These are phyloP conservation scores for Sinocyclocheilus anophthalmus DNA, from an alignment of 2,113 vertebrate species.

Conservation along the genomic window DNA sequence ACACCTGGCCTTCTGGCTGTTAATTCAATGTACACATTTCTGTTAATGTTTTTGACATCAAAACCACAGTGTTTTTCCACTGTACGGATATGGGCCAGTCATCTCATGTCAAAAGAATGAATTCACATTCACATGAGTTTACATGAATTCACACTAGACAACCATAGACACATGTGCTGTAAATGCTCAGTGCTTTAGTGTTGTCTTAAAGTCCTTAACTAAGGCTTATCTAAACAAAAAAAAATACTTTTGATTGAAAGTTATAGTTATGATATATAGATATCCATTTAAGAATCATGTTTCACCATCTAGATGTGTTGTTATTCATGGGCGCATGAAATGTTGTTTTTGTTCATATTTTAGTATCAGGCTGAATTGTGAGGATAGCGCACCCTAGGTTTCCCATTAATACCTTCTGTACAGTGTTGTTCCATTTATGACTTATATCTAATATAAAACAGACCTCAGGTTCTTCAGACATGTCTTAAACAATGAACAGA, in stretches of 20 bases:
- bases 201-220: background rate
- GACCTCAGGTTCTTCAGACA: slow-evolving; percentile 13
- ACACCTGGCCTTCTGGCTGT: no score
- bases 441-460: slow-evolving; percentile 14
- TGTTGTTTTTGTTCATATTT: background rate
- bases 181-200: background rate
- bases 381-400: background rate
- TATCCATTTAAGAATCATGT: background rate
- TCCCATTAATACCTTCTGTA: slow-evolving; percentile 1
- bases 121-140: background rate
- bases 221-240: background rate
- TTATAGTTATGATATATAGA: no score
- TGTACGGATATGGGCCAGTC: background rate
- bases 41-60: no score
- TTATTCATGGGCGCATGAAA: background rate
- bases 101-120: background rate
- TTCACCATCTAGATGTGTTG: background rate
- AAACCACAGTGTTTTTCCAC: background rate
- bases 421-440: background rate
- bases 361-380: background rate
- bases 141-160: background rate
- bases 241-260: no score
- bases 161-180: background rate
- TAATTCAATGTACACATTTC: no score
- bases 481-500: slow-evolving; percentile 11